phyloP scores from a whole-genome alignment of 2,113 vertebrate genomes.

The Lathamus discolor region DNA sequence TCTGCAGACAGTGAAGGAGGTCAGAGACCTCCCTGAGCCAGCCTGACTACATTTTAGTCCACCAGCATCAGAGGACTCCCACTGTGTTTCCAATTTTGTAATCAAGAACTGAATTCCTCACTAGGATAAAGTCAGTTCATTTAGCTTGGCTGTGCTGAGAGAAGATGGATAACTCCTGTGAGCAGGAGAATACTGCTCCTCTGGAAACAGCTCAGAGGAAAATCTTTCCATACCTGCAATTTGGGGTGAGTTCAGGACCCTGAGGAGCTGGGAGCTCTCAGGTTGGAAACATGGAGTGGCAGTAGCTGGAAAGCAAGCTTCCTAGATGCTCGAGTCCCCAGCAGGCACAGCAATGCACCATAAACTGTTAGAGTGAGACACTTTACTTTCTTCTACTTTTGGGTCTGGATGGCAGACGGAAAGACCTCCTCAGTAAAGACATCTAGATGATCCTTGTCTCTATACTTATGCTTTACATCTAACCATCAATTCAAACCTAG shows the following conservation, averaged over 20 bases:
- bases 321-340: background rate
- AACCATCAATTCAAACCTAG: background rate
- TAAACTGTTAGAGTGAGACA: background rate
- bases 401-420: background rate
- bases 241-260: background rate
- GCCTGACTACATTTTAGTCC: background rate
- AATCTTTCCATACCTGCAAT: background rate
- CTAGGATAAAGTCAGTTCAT: background rate
- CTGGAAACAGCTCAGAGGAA: background rate
- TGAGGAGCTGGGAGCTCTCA: background rate
- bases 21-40: background rate
- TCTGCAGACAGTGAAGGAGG: background rate
- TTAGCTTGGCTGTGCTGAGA: background rate
- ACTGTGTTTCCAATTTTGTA: background rate
- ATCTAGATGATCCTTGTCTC: background rate
- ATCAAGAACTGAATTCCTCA: background rate
- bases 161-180: background rate
- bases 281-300: accelerated
- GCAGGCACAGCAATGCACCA: background rate
- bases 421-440: background rate
- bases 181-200: background rate
- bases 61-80: background rate
- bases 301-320: background rate
- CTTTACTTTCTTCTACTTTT: background rate
- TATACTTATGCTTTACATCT: background rate